Percentiles rank a stretch among this genome's conserved stretches.
Conservation (phyloP, 1,140 invertebrate species). For the Melanaphis sacchari region DNA sequence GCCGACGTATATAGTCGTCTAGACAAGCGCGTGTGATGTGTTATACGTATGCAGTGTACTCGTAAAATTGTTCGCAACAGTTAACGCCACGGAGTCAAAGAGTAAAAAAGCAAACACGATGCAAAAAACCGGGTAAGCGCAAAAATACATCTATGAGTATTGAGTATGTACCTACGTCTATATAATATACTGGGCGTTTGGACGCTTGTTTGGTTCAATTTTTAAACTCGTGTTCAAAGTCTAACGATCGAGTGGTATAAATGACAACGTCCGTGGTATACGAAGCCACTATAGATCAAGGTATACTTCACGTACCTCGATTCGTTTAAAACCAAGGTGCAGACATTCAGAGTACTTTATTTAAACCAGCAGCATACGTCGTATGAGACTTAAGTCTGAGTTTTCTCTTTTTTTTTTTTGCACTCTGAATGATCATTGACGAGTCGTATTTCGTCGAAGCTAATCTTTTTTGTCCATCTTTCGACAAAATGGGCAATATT, state of each 20-base stretch:
- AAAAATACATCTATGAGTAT: slow-evolving; percentile 5
- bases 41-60: background rate
- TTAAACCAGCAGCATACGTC: background rate
- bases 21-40: background rate
- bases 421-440: background rate
- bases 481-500: too few species aligned
- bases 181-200: background rate
- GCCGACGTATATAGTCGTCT: background rate
- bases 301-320: background rate
- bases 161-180: background rate
- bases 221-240: background rate
- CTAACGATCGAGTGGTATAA: background rate
- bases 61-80: background rate
- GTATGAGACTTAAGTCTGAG: background rate
- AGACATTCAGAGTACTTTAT: background rate
- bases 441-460: background rate
- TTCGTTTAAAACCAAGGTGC: background rate
- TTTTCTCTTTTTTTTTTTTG: background rate
- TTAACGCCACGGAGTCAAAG: background rate
- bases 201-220: background rate
- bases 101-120: background rate
- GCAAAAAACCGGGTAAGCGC: background rate
- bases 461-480: background rate
- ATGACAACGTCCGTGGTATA: background rate
- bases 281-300: background rate